These are phyloP conservation scores for Siderastrea radians DNA, from an alignment of 92 coral and sea anemone species.

Conservation along the genomic window DNA sequence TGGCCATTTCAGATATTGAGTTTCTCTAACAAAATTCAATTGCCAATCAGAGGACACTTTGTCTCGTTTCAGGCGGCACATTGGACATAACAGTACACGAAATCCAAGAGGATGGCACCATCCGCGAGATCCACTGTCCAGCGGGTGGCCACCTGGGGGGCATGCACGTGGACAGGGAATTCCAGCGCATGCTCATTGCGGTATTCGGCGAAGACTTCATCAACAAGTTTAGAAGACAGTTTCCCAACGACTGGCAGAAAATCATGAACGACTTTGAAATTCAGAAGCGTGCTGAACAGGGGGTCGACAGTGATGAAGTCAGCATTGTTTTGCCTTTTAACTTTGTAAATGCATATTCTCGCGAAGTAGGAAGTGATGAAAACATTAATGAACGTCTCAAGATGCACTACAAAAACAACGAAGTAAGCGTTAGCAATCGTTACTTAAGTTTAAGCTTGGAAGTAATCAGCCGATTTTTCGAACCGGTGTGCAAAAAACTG, in stretches of 20 bases:
- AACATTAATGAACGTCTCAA: slow-evolving; percentile 25
- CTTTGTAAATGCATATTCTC: slow-evolving; percentile 32
- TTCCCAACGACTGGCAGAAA: slow-evolving; percentile 56
- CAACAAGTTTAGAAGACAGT: slow-evolving; percentile 30
- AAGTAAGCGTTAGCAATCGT: slow-evolving; percentile 36
- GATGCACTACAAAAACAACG: slow-evolving; percentile 11
- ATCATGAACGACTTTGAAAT: slow-evolving; percentile 66
- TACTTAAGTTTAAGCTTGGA: slow-evolving; percentile 31
- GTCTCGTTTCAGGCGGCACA: slow-evolving; percentile 43
- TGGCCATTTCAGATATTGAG: background rate
- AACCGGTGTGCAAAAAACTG: slow-evolving; percentile 40
- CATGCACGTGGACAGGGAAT: slow-evolving; percentile 58
- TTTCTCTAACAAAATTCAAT: background rate
- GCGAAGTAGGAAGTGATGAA: slow-evolving; percentile 20
- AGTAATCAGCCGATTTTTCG: slow-evolving; percentile 29
- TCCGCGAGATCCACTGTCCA: slow-evolving; percentile 61
- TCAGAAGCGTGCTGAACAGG: slow-evolving; percentile 48
- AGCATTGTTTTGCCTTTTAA: slow-evolving; percentile 44
- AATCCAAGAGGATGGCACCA: slow-evolving; percentile 44
- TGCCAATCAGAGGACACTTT: background rate
- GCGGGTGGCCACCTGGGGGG: slow-evolving; percentile 64
- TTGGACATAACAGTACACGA: slow-evolving; percentile 57
- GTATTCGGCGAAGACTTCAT: slow-evolving; percentile 56
- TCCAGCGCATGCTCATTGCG: slow-evolving; percentile 36
- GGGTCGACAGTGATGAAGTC: slow-evolving; percentile 30